Evolutionary conservation across 2,888 invertebrate species (phyloP), one percentile per base, ranked within the genome.

Genomic region (Acronicta alni): DNA sequence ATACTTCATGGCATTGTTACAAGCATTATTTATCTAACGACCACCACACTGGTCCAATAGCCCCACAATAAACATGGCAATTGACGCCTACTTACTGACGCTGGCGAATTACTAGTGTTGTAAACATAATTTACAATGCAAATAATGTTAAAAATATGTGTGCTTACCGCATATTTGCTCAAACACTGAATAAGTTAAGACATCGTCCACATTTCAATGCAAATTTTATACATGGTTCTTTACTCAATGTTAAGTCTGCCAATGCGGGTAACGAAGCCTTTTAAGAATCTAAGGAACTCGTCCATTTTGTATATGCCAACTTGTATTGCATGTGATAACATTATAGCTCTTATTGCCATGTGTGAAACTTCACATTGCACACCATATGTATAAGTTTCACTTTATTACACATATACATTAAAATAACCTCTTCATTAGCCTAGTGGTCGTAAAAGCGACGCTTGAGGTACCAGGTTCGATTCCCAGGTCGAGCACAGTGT

Each of bases 21-120:
- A 70, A 81, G 82, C 77, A 74, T 87, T 89, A 89, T 92, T 91
- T 91, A 91, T 90, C 84, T 84, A 77, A 79, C 70, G 77, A 75
- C 68, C 77, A 72, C 61, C 69, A 61, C 72, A 75, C 72, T 74
- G 75, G 77, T 74, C 73, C 67, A 67, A 75, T 74, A 68, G 68
- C 61, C 58, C 53, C 39, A 72, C 72, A 74, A 73, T 80, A 80
- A 79, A 79, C 74, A 74, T 65, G 47, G 66, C 77, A 78, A 79
- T 78, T 76, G 81, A 83, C 81, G 83, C 83, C 80, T 81, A 84
- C 80, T 77, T 77, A 80, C 72, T 56, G 59, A 65, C 64, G 72
- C 72, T 59, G 60, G 70, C 66, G 74, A 79, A 75, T 80, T 79
- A 83, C 77, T 73, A 80, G 67, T 69, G 74, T 76, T 72, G 78